These are phyloP conservation scores for Halcyon badia DNA, from an alignment of 2,797 vertebrate genomes.

Conservation along the genomic window DNA sequence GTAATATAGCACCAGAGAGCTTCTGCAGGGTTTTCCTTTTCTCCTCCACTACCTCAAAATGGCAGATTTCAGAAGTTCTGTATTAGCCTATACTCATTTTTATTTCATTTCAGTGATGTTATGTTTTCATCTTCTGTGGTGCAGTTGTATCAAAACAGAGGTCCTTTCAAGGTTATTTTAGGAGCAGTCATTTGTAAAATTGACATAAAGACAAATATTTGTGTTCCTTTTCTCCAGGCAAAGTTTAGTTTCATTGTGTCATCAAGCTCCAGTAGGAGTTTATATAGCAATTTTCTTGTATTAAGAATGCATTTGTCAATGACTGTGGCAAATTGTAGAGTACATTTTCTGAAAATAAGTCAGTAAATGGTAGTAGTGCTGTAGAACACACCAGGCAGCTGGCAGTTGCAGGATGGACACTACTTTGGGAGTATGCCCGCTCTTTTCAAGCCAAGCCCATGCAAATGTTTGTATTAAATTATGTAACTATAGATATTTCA, in stretches of 20 bases:
- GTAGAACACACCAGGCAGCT: neutral
- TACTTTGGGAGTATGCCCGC: neutral
- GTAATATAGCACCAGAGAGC: neutral
- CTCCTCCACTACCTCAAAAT: neutral
- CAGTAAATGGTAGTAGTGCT: slow-evolving; percentile 30
- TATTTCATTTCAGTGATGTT: neutral
- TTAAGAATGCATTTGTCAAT: slow-evolving; percentile 23
- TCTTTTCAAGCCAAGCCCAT: neutral
- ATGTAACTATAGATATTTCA: neutral
- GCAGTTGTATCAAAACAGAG: slow-evolving; percentile 3
- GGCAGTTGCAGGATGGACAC: neutral
- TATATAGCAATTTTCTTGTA: neutral
- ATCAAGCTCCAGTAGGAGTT: slow-evolving; percentile 13
- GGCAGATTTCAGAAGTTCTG: neutral
- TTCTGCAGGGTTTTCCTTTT: neutral
- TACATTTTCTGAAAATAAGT: neutral
- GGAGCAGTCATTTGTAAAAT: slow-evolving; percentile 39
- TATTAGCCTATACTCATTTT: neutral
- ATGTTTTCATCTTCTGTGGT: neutral
- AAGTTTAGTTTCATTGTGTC: slow-evolving; percentile 32
- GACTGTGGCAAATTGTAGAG: slow-evolving; percentile 1
- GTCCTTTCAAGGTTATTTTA: slow-evolving; percentile 44
- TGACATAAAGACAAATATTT: slow-evolving; percentile 19
- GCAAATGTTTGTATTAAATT: neutral
- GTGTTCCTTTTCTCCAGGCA: slow-evolving; percentile 35